Conservation (phyloP, 2,113 vertebrate species). For the Athene noctua region DNA sequence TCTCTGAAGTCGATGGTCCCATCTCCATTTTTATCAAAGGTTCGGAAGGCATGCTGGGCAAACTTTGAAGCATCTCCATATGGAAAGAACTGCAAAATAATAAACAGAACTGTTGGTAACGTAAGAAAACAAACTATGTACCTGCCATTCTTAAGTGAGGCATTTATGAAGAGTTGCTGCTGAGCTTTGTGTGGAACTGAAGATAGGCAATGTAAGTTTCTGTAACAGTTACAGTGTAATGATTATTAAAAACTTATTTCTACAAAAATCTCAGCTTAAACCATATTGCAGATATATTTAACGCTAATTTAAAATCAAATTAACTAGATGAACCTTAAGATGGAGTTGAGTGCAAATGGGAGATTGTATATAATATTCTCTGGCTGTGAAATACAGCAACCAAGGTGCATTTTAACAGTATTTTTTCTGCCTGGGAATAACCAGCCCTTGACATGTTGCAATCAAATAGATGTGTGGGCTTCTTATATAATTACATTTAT, state of each 20-base stretch:
- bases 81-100: conserved; percentile 87
- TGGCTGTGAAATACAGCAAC: neutral
- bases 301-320: neutral
- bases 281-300: neutral
- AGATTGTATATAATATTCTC: neutral
- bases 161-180: neutral
- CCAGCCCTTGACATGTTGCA: neutral
- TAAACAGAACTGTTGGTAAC: neutral
- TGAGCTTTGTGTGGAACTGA: neutral
- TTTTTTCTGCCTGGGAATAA: neutral
- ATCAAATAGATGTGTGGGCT: neutral
- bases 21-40: conserved; percentile 97
- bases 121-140: neutral
- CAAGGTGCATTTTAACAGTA: neutral
- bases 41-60: conserved; percentile 96
- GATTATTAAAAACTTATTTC: neutral
- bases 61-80: conserved; percentile 98
- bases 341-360: neutral
- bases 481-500: neutral
- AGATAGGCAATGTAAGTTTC: neutral
- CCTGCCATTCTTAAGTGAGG: neutral
- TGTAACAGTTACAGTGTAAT: neutral
- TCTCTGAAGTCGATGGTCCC: conserved; percentile 99
- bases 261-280: neutral
- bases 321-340: neutral